Evolutionary conservation across 53 echinoderm and acorn worm genomes (phyloP).

Genomic region (Crossaster papposus): DNA sequence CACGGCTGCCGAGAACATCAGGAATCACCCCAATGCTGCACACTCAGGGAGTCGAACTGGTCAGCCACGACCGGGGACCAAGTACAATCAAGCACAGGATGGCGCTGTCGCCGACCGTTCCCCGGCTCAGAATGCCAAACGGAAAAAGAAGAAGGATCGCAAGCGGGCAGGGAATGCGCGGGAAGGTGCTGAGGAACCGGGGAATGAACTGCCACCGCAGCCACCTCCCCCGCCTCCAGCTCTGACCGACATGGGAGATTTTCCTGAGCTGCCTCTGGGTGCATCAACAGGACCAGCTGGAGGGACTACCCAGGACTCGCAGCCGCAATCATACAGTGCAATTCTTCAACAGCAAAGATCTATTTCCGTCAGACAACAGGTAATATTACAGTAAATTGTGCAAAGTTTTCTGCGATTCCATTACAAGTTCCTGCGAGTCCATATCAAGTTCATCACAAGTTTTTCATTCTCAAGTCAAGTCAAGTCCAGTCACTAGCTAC

Average conservation of each 20-base stretch:
- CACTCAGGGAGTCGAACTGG: constrained; percentile 18
- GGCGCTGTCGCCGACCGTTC: neutral
- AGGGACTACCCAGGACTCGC: neutral
- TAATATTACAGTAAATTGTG: constrained; percentile 25
- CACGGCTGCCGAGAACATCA: constrained; percentile 25
- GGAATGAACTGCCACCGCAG: constrained; percentile 4
- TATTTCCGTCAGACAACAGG: constrained; percentile 21
- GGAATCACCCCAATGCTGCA: constrained; percentile 12
- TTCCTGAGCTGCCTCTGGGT: constrained; percentile 79
- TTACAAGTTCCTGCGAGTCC: no score
- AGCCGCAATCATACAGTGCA: constrained; percentile 75
- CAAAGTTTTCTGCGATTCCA: no score
- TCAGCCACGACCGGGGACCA: constrained; percentile 20
- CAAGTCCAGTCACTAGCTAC: no score
- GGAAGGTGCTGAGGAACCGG: constrained; percentile 47
- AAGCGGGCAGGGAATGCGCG: constrained; percentile 57
- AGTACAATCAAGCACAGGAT: constrained; percentile 29
- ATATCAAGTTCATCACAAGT: no score
- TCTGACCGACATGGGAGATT: constrained; percentile 78
- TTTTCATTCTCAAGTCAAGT: no score
- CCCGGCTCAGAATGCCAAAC: constrained; percentile 26
- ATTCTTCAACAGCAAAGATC: constrained; percentile 68
- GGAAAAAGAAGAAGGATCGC: constrained; percentile 67
- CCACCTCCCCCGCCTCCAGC: constrained; percentile 67
- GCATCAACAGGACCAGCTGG: constrained; percentile 1